phyloP scores from a whole-genome alignment of 2,113 vertebrate genomes.

The Rostratula benghalensis region DNA sequence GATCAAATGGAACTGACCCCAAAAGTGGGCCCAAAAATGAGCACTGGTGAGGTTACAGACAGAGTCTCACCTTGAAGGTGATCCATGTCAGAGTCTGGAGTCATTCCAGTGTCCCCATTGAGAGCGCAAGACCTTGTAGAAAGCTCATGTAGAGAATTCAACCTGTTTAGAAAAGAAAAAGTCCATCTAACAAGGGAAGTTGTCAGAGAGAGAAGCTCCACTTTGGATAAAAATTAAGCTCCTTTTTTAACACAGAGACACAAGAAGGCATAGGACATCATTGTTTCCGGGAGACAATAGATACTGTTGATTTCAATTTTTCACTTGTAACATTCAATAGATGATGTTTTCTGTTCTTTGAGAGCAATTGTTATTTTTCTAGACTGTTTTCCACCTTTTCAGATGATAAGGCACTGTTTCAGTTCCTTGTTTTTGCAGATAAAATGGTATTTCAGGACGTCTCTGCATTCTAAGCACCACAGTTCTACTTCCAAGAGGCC shows the following conservation, averaged over 20 bases:
- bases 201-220: neutral
- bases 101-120: rapidly evolving
- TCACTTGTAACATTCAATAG: neutral
- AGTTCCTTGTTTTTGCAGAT: neutral
- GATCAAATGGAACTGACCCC: neutral
- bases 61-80: neutral
- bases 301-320: neutral
- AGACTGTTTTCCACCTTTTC: neutral
- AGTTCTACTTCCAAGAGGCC: neutral
- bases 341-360: neutral
- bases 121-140: neutral
- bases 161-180: neutral
- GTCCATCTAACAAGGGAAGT: neutral
- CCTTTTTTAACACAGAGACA: neutral
- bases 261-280: neutral
- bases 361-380: neutral
- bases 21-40: neutral
- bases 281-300: rapidly evolving
- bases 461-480: neutral
- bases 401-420: neutral
- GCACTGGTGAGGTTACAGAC: neutral
- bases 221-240: neutral
- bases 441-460: neutral
- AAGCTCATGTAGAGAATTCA: neutral
- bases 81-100: neutral